Evolutionary conservation across 1,140 invertebrate species (phyloP).

Genomic region (Steinernema khuongi): DNA sequence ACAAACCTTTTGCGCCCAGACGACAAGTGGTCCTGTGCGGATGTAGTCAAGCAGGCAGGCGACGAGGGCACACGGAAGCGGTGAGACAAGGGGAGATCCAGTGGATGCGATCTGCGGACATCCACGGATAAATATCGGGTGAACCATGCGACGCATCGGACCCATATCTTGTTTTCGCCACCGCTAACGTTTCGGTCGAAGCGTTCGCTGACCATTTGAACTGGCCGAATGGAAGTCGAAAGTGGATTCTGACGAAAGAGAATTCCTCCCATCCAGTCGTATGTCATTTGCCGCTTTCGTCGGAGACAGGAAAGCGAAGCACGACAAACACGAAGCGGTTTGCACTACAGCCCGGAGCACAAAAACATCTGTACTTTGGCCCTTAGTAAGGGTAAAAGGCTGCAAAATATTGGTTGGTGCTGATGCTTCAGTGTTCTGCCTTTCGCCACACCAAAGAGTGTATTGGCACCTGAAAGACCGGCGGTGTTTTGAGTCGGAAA

Average conservation of each 20-base stretch:
- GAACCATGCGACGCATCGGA: background rate
- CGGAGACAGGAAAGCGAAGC: background rate
- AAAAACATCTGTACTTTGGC: no score
- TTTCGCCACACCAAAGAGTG: no score
- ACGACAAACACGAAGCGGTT: background rate
- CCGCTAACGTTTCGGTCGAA: background rate
- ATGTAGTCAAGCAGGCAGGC: background rate
- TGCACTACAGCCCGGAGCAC: no score
- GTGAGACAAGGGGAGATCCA: background rate
- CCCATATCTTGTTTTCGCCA: background rate
- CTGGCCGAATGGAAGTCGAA: constrained; percentile 1
- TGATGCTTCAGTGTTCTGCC: no score
- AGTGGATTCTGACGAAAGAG: background rate
- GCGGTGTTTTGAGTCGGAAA: no score
- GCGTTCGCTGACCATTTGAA: constrained; percentile 3
- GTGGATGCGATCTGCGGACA: constrained; percentile 5
- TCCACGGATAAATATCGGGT: background rate
- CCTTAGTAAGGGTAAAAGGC: no score
- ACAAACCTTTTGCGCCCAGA: background rate
- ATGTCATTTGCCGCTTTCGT: background rate
- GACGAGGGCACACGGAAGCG: background rate
- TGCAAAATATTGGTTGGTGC: no score
- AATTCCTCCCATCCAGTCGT: background rate
- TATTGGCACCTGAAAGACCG: no score
- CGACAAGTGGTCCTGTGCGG: background rate